phyloP scores from a whole-genome alignment of 2,888 invertebrate genomes.

The Neoscelio sp. region DNA sequence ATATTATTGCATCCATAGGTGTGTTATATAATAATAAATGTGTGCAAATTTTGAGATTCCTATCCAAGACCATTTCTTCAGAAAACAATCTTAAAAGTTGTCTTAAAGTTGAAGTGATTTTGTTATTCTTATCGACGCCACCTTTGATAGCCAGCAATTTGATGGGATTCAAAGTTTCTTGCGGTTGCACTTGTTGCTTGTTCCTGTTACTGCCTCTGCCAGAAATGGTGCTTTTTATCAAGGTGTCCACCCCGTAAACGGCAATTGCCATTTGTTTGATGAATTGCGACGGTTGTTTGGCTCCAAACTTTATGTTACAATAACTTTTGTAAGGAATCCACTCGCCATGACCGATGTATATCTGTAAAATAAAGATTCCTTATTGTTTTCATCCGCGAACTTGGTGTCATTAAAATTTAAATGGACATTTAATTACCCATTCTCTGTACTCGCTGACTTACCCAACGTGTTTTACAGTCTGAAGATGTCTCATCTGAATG shows the following conservation, averaged over 20 bases:
- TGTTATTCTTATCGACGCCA: too few species aligned
- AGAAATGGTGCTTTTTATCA: conserved; percentile 48
- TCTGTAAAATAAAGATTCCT: conserved; percentile 29
- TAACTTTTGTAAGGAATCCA: conserved; percentile 60
- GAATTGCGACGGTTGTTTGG: conserved; percentile 52
- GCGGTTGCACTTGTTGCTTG: conserved; percentile 38
- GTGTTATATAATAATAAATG: too few species aligned
- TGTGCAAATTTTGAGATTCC: too few species aligned
- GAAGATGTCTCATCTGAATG: conserved; percentile 23
- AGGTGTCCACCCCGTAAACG: conserved; percentile 41
- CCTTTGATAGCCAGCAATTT: conserved; percentile 59
- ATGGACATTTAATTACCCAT: conserved; percentile 37
- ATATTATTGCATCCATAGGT: too few species aligned
- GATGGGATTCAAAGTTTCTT: conserved; percentile 39
- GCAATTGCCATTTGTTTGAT: conserved; percentile 54
- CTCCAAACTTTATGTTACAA: conserved; percentile 55
- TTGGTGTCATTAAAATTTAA: not conserved
- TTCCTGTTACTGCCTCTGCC: conserved; percentile 53
- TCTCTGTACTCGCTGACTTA: conserved; percentile 48
- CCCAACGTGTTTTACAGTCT: conserved; percentile 28
- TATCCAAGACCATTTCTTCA: too few species aligned
- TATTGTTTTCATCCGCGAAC: too few species aligned
- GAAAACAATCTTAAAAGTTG: too few species aligned
- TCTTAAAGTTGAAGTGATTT: too few species aligned
- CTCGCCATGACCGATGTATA: conserved; percentile 53